Base-by-base conservation (phyloP, 2,888 invertebrate species). In the Ceraclea dissimilis region DNA sequence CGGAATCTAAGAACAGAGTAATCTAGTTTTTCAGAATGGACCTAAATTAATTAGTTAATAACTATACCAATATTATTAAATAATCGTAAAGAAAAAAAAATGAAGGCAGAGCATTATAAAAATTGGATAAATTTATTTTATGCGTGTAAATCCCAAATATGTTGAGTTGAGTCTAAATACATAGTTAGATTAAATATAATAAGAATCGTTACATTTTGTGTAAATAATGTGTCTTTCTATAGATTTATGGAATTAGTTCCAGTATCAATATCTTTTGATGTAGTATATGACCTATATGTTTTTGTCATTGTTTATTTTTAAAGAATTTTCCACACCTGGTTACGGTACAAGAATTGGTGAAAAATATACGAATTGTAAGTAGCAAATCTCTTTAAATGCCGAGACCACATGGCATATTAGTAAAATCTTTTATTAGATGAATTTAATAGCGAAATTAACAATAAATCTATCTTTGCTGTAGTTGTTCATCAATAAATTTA, bases 251-350 rank as follows among this genome's bases (percentile, higher is more conserved):
- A 26, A 39, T 39, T 39, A 39, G 39, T 39, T 39, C 5, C 39
- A 39, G n/a, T 39, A 39, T 13, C 8, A 39, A 39, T 39, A 16
- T 39, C 4, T 13, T 4, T 16, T 39, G 39, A 39, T n/a, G 5
- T 39, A 13, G n/a, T 39, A 8, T 31, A 13, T 39, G 16, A n/a
- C 13, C 39, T 39, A n/a, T n/a, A 13, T 39, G 39, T 39, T 39
- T 31, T 39, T 2, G 39, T 49, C 20, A 54, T 49, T 33, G 34
- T 48, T 33, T 22, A 34, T 55, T 60, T 56, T 44, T 26, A 49
- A 47, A 21, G 39, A 52, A 60, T 54, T 58, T 54, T 58, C 56
- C 58, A 60, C 60, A 60, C 60, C 60, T 60, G 60, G 60, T 60
- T 53, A 56, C 53, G 51, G 52, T 46, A 39, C 16, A 39, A 39